A percentile compares a stretch with the other conserved stretches of the same genome.
Evolutionary conservation across 2,888 invertebrate genomes (phyloP).

Genomic region (Ophion slaviceki): DNA sequence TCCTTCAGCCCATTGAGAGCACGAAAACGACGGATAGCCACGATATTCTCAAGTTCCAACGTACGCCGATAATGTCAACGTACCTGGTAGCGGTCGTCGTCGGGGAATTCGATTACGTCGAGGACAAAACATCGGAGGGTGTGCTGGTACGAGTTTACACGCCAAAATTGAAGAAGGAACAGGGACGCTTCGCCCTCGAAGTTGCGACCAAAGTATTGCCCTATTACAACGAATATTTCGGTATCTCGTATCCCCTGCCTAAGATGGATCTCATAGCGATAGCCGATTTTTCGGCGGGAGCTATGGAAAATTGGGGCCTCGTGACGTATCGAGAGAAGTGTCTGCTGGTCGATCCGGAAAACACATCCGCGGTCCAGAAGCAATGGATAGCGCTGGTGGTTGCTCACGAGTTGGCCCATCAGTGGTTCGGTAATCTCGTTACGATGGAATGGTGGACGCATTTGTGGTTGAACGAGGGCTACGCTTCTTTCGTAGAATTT

Average conservation of each 20-base stretch:
- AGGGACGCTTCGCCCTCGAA: constrained; percentile 95
- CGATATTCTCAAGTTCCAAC: constrained; percentile 89
- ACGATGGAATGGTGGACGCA: constrained; percentile 99
- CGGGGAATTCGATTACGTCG: constrained; percentile 97
- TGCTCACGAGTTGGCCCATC: constrained; percentile 97
- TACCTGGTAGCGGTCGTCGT: constrained; percentile 97
- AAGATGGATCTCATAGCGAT: constrained; percentile 99
- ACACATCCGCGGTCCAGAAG: constrained; percentile 93
- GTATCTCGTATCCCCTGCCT: constrained; percentile 96
- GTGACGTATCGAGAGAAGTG: constrained; percentile 91
- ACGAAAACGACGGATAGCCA: constrained; percentile 83
- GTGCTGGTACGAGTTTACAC: constrained; percentile 93
- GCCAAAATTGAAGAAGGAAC: constrained; percentile 95
- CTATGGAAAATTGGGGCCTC: constrained; percentile 99
- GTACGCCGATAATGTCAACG: constrained; percentile 97
- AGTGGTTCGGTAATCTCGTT: constrained; percentile 99
- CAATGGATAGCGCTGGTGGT: constrained; percentile 95
- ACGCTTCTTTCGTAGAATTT: constrained; percentile 98
- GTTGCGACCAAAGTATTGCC: constrained; percentile 96
- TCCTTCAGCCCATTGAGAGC: constrained; percentile 84
- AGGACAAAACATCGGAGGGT: constrained; percentile 92
- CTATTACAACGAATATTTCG: constrained; percentile 97
- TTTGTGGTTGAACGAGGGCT: constrained; percentile 98
- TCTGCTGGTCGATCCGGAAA: constrained; percentile 94
- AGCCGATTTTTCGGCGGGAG: constrained; percentile 97